A percentile compares a stretch with the other conserved stretches of the same genome.
Conservation (phyloP, 2,797 vertebrate genomes). For the Phrynocephalus guinanensis region DNA sequence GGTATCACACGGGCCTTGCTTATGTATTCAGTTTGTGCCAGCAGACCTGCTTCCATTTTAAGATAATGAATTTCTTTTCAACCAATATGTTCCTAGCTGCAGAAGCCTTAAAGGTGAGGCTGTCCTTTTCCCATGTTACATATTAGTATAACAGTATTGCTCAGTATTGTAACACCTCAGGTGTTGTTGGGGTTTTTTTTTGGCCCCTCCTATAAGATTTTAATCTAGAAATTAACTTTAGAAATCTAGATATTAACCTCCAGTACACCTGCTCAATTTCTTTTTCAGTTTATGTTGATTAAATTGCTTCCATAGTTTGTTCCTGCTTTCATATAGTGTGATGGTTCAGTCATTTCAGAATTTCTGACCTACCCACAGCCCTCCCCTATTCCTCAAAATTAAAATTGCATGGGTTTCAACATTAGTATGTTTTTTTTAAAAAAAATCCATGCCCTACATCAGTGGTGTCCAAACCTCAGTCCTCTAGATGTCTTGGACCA, state of each 20-base stretch:
- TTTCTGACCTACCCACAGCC: too few species aligned
- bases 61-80: slow-evolving; percentile 2
- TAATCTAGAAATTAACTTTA: not conserved
- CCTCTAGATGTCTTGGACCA: too few species aligned
- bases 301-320: not conserved
- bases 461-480: too few species aligned
- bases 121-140: not conserved
- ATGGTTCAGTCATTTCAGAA: not conserved
- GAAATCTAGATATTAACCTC: not conserved
- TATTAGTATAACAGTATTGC: not conserved
- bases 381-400: not conserved
- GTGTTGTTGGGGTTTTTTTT: not conserved
- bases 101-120: not conserved
- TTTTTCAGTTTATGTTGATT: not conserved
- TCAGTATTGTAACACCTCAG: not conserved
- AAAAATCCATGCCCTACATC: not conserved
- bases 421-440: not conserved
- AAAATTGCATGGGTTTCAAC: not conserved
- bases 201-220: not conserved
- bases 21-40: slow-evolving; percentile 18
- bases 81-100: not conserved
- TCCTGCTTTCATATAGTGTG: not conserved
- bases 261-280: not conserved
- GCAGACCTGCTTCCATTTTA: not conserved
- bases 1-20: slow-evolving; percentile 25